Base-by-base conservation (phyloP, 1,140 invertebrate genomes). In the Delia radicum region DNA sequence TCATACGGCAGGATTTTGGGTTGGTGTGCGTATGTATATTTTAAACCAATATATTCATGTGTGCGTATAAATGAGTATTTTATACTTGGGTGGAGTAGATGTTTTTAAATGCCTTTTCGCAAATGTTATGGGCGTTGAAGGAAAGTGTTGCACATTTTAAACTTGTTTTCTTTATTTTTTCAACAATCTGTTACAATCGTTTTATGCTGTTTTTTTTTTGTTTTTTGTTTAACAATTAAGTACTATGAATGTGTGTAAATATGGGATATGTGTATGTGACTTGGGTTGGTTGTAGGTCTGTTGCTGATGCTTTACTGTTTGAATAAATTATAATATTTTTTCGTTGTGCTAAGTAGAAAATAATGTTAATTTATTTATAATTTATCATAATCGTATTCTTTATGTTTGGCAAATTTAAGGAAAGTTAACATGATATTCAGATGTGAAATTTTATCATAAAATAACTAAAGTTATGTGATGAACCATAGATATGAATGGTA, bases 171-270 rank as follows among this genome's bases (percentile, higher is more conserved):
- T 67, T 67, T 29, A 5, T 48, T 29, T 48, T 73, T 73, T 46
- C 29, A 69, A 69, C 65, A 69, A 69, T 69, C 65, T 69, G 65
- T 69, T 69, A 69, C 65, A 69, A 69, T 69, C 37, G 65, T 69
- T 33, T 69, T 33, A 33, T 21, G 21, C 21, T 27, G 27, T 63
- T n/a, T n/a, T n/a, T n/a, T n/a, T 24, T 28, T 24, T 27, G 33
- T 2, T 1, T 21, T 24, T 55, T 55, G 13, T 48, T 55, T 55
- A 6, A 24, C 48, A 55, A 55, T 55, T 55, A 55, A 18, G n/a
- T 55, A 21, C 18, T 8, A 21, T 55, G 5, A 5, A 55, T 55
- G 18, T 8, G 18, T 37, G 33, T 55, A 10, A 7, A 10, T 27
- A 63, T 28, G 62, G 24, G 12, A 8, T 33, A 18, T 33, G 65